Base-by-base conservation (phyloP, 2,113 vertebrate genomes). In the Polypterus bichir region DNA sequence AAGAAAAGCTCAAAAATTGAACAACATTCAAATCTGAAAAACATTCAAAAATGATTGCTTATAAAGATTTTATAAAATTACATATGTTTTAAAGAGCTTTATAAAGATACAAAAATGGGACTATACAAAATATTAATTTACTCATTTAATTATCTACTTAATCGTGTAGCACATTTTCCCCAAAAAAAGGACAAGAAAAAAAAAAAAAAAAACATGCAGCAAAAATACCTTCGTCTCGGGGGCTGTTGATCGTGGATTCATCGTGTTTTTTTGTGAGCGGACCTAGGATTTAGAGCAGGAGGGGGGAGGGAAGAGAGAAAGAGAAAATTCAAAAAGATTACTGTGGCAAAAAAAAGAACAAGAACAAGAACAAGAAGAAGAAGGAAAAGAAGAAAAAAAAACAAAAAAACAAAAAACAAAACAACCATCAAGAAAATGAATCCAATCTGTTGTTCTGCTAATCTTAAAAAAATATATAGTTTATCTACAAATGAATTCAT, bases 271-370 rank as follows among this genome's bases (percentile, higher is more conserved):
- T 93, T 89, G 91, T 92, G 89, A 93, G 88, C 83, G 89, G 91
- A 93, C 91, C 91, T 93, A 92, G 87, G 89, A 90, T 89, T 91
- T 86, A 91, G 89, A 91, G 90, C 89, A 92, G 89, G 91, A 92
- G 63, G 76, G 80, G 59, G 83, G 81, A 81, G 27, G 27, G 83
- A 86, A 85, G 84, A 81, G 83, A 81, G 87, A 87, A 87, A 83
- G 86, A 79, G 84, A 88, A 88, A 88, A 86, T 79, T 87, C 85
- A 88, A 88, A 86, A 88, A 83, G 85, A 87, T 88, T 88, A 87
- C 85, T 73, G 71, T 86, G 83, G 83, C 81, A 88, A 91, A 92
- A 92, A 91, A 82, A 78, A 65, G 76, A 81, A 81, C 78, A 66
- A 57, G 59, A 55, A 66, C 65, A 79, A 76, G 77, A 56, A 59